A percentile compares a stretch with the other conserved stretches of the same genome.
These are phyloP conservation scores for Nebria ingens DNA, from an alignment of 1,140 invertebrate species.

Conservation along the genomic window DNA sequence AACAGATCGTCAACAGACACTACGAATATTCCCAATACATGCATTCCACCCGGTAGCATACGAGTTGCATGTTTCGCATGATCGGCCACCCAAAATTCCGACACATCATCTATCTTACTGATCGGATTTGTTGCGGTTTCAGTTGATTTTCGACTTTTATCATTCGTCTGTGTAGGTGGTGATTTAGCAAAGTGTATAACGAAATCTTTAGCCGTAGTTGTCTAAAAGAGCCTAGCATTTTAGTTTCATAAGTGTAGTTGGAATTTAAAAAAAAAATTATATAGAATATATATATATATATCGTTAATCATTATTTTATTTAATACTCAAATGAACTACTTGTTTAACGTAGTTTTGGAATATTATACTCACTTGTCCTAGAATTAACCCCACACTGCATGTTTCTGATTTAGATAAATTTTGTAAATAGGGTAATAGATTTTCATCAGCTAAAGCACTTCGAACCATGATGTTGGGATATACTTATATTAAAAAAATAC, in stretches of 20 bases:
- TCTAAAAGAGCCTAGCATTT: conserved; percentile 31
- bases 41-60: conserved; percentile 74
- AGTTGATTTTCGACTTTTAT: conserved; percentile 27
- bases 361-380: conserved; percentile 49
- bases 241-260: conserved; percentile 21
- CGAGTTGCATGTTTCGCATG: conserved; percentile 61
- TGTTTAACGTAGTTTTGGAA: conserved; percentile 16
- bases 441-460: conserved; percentile 36
- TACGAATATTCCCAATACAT: conserved; percentile 54
- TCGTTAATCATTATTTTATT: too few species aligned
- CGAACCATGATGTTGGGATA: conserved; percentile 36
- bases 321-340: too few species aligned
- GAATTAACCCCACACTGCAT: conserved; percentile 52
- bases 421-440: conserved; percentile 36
- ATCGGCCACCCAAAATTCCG: conserved; percentile 52
- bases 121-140: conserved; percentile 21
- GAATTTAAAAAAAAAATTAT: conserved; percentile 16
- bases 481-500: too few species aligned
- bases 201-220: conserved; percentile 50
- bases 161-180: conserved; percentile 41
- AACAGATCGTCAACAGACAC: conserved; percentile 53
- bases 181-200: conserved; percentile 62
- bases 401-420: conserved; percentile 36
- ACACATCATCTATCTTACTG: conserved; percentile 35
- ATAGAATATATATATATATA: too few species aligned